Conservation (phyloP, 2,888 invertebrate species). For the Drosophila helvetica region DNA sequence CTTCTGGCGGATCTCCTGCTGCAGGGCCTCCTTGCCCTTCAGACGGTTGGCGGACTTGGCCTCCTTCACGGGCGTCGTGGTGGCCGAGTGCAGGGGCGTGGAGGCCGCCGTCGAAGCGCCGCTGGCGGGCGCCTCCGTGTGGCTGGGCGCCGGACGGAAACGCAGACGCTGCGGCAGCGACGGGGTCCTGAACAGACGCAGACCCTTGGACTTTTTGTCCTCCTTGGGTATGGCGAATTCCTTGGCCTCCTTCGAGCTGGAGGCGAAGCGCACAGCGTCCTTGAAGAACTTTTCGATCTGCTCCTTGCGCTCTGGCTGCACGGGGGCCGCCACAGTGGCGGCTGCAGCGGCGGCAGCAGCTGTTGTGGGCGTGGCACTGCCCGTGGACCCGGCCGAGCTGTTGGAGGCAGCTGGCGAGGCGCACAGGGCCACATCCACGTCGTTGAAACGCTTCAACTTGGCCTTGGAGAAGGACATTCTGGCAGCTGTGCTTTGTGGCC, state of each 20-base stretch:
- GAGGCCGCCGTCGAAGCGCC: slow-evolving; percentile 72
- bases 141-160: slow-evolving; percentile 70
- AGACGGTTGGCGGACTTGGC: slow-evolving; percentile 83
- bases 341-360: slow-evolving; percentile 21
- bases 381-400: slow-evolving; percentile 61
- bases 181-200: slow-evolving; percentile 82
- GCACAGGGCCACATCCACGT: slow-evolving; percentile 78
- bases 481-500: slow-evolving; percentile 3
- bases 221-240: slow-evolving; percentile 82
- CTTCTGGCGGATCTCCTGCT: slow-evolving; percentile 85
- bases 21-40: slow-evolving; percentile 85
- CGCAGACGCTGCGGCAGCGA: slow-evolving; percentile 83
- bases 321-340: slow-evolving; percentile 18
- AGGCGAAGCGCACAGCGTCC: slow-evolving; percentile 82
- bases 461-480: slow-evolving; percentile 83
- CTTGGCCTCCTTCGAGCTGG: slow-evolving; percentile 81
- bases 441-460: slow-evolving; percentile 84
- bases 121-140: slow-evolving; percentile 34
- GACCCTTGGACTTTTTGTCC: slow-evolving; percentile 81
- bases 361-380: slow-evolving; percentile 65
- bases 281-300: slow-evolving; percentile 84
- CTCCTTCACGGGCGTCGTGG: slow-evolving; percentile 82
- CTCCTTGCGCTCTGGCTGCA: slow-evolving; percentile 81
- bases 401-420: slow-evolving; percentile 74
- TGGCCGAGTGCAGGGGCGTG: slow-evolving; percentile 78